phyloP scores from a whole-genome alignment of 2,888 invertebrate species.

The Tachystola acroxantha region DNA sequence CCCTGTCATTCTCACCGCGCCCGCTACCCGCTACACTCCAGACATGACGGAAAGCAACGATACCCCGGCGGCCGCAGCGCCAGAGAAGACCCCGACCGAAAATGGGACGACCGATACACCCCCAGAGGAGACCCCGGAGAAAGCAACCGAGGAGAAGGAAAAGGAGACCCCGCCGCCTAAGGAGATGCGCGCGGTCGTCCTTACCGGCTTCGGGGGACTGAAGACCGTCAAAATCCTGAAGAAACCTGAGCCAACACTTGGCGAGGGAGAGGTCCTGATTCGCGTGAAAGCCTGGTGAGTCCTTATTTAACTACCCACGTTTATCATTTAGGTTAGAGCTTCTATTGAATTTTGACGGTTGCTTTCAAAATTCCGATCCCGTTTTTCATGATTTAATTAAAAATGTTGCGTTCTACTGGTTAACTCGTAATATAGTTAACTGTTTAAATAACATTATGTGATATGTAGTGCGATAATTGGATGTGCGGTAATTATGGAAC shows the following conservation, averaged over 20 bases:
- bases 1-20: conserved; percentile 58
- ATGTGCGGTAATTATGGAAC: conserved; percentile 6
- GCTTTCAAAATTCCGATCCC: conserved; percentile 6
- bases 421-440: not conserved
- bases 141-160: conserved; percentile 75
- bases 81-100: conserved; percentile 77
- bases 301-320: conserved; percentile 19
- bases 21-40: conserved; percentile 46
- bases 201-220: conserved; percentile 91
- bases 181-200: conserved; percentile 91
- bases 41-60: conserved; percentile 75
- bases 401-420: not conserved
- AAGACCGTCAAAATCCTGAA: conserved; percentile 91
- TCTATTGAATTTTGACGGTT: conserved; percentile 6
- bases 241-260: conserved; percentile 85
- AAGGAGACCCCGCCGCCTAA: conserved; percentile 80
- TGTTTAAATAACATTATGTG: not conserved
- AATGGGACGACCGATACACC: conserved; percentile 70
- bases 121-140: conserved; percentile 71
- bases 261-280: conserved; percentile 88
- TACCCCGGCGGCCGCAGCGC: conserved; percentile 70
- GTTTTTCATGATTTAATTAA: conserved; percentile 4
- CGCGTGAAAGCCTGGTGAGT: conserved; percentile 93
- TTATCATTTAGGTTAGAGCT: conserved; percentile 6
- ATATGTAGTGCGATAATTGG: conserved; percentile 4